Conservation (phyloP, 2,113 vertebrate genomes). For the Tachycineta bicolor region DNA sequence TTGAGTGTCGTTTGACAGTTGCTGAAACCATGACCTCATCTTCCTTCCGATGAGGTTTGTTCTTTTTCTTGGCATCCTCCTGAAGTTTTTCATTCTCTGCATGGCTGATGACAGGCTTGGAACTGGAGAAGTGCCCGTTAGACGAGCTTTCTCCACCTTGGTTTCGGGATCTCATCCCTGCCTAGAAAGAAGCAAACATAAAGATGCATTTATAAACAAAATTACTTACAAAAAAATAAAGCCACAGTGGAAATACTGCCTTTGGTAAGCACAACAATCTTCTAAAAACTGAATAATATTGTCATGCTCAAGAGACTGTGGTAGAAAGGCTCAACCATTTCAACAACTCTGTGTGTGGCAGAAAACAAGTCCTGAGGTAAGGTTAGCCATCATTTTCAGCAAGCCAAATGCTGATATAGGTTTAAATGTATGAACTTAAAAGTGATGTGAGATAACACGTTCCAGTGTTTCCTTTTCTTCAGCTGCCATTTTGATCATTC, state of each 20-base stretch:
- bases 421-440: background rate
- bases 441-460: background rate
- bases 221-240: background rate
- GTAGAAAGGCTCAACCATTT: background rate
- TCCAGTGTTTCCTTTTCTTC: background rate
- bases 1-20: constrained; percentile 80
- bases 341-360: background rate
- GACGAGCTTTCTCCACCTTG: constrained; percentile 83
- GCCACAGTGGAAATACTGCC: background rate
- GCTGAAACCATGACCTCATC: constrained; percentile 79
- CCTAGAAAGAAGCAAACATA: constrained; percentile 69
- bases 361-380: background rate
- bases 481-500: background rate
- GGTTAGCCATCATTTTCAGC: background rate
- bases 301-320: background rate
- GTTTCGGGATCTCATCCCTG: constrained; percentile 90
- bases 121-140: constrained; percentile 77
- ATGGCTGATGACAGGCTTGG: constrained; percentile 74
- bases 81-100: constrained; percentile 77
- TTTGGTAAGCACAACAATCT: background rate
- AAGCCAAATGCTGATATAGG: background rate
- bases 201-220: background rate
- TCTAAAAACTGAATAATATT: background rate
- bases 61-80: constrained; percentile 84
- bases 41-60: constrained; percentile 79